Percentiles rank a stretch among this genome's conserved stretches.
These are phyloP conservation scores for Echinometra lucunter DNA, from an alignment of 53 echinoderm and acorn worm species.

Conservation along the genomic window DNA sequence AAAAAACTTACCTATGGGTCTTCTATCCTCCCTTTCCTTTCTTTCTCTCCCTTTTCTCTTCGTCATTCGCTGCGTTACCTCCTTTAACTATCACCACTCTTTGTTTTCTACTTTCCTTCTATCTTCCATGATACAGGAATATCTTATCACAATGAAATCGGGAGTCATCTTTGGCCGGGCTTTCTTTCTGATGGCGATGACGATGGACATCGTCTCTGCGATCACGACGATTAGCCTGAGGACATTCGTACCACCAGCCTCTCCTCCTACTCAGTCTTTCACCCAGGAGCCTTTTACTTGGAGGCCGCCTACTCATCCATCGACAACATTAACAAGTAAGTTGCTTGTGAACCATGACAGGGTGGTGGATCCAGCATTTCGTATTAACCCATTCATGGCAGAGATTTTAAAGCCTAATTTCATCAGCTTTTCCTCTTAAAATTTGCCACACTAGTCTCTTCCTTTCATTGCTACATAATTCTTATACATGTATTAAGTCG, in stretches of 20 bases:
- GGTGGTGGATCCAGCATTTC: neutral
- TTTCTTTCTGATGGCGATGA: neutral
- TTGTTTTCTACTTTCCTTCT: neutral
- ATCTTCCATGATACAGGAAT: neutral
- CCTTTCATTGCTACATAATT: no score
- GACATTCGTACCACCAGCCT: neutral
- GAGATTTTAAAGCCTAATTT: neutral
- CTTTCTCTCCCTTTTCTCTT: neutral
- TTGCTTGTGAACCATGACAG: neutral
- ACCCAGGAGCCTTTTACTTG: neutral
- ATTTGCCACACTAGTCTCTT: no score
- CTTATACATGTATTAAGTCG: no score
- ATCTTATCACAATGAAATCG: neutral
- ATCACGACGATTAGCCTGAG: neutral
- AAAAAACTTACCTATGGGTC: no score
- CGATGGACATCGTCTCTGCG: neutral
- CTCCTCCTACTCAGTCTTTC: neutral
- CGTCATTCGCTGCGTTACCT: neutral
- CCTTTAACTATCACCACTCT: no score
- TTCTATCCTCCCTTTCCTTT: neutral
- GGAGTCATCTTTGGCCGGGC: neutral
- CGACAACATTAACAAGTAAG: neutral
- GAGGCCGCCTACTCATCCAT: neutral
- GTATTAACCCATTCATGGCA: neutral
- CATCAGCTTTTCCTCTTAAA: neutral